Evolutionary conservation across 2,797 vertebrate species (phyloP), one percentile per base, ranked within the genome.

Genomic region (Lithobates sylvaticus): DNA sequence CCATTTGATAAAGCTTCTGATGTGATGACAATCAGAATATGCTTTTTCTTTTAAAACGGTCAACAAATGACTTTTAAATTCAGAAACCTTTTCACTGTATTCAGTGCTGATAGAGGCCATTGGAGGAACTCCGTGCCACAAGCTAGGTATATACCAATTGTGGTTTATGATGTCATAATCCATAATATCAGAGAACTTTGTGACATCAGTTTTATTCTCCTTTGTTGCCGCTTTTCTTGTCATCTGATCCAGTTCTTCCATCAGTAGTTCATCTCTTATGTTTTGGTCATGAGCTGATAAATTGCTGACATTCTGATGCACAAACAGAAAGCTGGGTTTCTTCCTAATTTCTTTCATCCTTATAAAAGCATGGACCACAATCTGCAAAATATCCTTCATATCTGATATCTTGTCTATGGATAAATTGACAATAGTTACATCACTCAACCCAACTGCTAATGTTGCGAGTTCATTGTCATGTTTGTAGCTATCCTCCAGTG

Each of bases 311-410:
- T 78, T 84, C 5, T 84, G 83, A 58, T 84, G 83, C 5, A 84
- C 83, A 71, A 84, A 84, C 32, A 26, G 44, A 29, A 67, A 84
- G 15, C 39, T 84, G 67, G 83, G 58, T 42, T 78, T 84, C 23
- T 78, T 78, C 12, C 76, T 54, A 64, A 84, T 73, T 32, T 91
- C 91, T 67, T 91, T 91, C 78, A 93, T 50, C 85, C 90, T 90
- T 34, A 91, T 88, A 32, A 94, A 93, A 0, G 93, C 91, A 13
- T 92, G 92, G 65, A 92, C 82, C 34, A 93, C 86, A 15, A 91
- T 89, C 9, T 93, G 88, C 0, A 93, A 89, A 21, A 92, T 61
- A 36, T 93, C 90, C 67, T 71, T 84, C 75, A 84, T 78, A 64
- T 94, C 91, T 90, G 21, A 47, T 64, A 23, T 44, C 10, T 73